Evolutionary conservation across 2,888 invertebrate species (phyloP).

Genomic region (Apodemia duryi): DNA sequence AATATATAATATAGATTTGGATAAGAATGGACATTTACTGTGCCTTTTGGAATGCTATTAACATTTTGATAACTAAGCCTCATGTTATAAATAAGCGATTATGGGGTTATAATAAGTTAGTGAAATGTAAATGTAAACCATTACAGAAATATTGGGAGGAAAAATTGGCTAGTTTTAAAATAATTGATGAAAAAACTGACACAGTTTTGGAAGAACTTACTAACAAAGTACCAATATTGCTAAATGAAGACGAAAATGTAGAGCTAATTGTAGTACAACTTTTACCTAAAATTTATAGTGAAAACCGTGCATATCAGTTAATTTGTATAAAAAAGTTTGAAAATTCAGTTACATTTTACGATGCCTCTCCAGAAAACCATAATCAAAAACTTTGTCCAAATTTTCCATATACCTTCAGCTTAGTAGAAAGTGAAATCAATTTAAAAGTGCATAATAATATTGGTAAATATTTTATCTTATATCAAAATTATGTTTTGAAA

Average conservation of each 20-base stretch:
- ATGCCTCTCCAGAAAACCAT: constrained; percentile 54
- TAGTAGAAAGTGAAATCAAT: constrained; percentile 12
- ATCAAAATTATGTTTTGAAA: no score
- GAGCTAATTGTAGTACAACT: constrained; percentile 53
- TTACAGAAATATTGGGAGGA: constrained; percentile 21
- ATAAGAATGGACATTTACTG: constrained; percentile 3
- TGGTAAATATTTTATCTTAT: not conserved
- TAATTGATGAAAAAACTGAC: constrained; percentile 20
- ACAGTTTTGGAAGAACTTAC: constrained; percentile 26
- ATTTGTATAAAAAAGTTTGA: constrained; percentile 57
- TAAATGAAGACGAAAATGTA: constrained; percentile 23
- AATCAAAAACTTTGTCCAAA: constrained; percentile 62
- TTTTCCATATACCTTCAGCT: constrained; percentile 68
- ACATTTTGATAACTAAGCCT: constrained; percentile 82
- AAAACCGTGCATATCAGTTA: constrained; percentile 53
- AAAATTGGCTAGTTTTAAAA: constrained; percentile 19
- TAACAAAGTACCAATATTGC: constrained; percentile 28
- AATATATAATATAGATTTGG: no score
- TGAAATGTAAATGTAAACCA: constrained; percentile 29
- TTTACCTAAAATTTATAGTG: constrained; percentile 55
- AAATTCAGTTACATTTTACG: constrained; percentile 60
- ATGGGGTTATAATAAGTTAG: constrained; percentile 70
- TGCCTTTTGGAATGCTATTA: constrained; percentile 82
- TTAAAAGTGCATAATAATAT: not conserved
- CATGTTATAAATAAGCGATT: constrained; percentile 86